phyloP scores from a whole-genome alignment of 2,113 vertebrate species.

The Bettongia penicillata region DNA sequence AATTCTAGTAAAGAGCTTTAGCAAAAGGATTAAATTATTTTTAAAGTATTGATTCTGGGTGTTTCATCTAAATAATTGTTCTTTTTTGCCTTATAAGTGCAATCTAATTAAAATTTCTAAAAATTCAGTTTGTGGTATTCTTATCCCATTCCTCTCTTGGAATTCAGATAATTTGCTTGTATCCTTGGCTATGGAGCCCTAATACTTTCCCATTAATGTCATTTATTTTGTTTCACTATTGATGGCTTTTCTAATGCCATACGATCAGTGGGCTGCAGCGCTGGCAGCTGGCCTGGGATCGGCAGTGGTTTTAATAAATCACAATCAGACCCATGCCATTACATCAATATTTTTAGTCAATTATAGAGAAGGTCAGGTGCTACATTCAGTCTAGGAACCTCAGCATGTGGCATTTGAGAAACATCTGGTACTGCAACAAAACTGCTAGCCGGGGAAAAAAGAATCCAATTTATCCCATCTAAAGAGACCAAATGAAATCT shows the following conservation, averaged over 20 bases:
- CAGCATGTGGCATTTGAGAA: constrained; percentile 93
- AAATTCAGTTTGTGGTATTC: constrained; percentile 82
- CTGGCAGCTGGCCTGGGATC: constrained; percentile 97
- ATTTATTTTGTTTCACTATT: constrained; percentile 96
- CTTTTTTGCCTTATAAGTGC: constrained; percentile 79
- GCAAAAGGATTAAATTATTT: constrained; percentile 74
- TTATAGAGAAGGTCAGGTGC: constrained; percentile 99
- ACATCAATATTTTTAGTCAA: constrained; percentile 99
- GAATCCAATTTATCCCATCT: constrained; percentile 90
- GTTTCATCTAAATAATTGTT: constrained; percentile 73
- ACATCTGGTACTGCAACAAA: constrained; percentile 95
- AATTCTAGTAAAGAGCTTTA: constrained; percentile 76
- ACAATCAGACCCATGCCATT: constrained; percentile 99
- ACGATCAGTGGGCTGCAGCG: constrained; percentile 95
- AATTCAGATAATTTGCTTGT: constrained; percentile 90
- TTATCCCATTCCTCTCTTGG: constrained; percentile 86
- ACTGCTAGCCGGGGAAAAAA: constrained; percentile 86
- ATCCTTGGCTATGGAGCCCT: constrained; percentile 89
- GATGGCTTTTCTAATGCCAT: constrained; percentile 99
- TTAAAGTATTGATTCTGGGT: constrained; percentile 75
- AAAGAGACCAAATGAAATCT: constrained; percentile 94
- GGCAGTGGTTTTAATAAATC: constrained; percentile 99
- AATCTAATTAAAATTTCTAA: constrained; percentile 78
- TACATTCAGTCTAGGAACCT: constrained; percentile 89
- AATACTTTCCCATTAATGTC: constrained; percentile 96